Conservation (phyloP, 2,888 invertebrate genomes). For the Autographa gamma region DNA sequence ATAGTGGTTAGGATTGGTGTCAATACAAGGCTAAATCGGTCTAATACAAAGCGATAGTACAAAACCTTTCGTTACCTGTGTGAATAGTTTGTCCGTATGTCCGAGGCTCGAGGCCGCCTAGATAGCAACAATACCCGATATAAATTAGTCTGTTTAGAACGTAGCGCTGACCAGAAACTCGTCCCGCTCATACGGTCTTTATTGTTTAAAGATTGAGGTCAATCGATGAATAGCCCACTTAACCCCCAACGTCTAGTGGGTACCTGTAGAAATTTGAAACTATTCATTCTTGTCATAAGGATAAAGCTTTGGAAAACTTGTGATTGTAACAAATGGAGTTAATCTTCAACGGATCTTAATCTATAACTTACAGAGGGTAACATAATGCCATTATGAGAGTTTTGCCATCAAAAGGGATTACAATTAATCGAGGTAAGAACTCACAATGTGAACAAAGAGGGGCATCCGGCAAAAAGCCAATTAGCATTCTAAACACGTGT, state of each 20-base stretch:
- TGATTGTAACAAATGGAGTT: neutral
- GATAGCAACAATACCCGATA: slow-evolving; percentile 17
- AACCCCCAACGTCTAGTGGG: slow-evolving; percentile 53
- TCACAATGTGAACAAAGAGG: slow-evolving; percentile 53
- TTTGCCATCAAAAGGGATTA: slow-evolving; percentile 19
- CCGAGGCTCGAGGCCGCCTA: neutral
- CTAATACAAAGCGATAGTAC: neutral
- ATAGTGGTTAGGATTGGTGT: neutral
- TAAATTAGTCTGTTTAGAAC: slow-evolving; percentile 44
- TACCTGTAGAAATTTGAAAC: slow-evolving; percentile 41
- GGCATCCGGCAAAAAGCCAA: slow-evolving; percentile 72
- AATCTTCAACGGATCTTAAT: neutral
- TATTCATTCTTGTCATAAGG: slow-evolving; percentile 36
- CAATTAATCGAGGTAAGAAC: slow-evolving; percentile 37
- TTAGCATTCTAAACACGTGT: slow-evolving; percentile 76
- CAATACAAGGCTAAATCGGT: neutral
- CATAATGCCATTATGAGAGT: neutral
- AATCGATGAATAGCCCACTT: slow-evolving; percentile 76
- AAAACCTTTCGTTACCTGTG: neutral
- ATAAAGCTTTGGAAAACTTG: neutral
- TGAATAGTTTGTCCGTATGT: neutral
- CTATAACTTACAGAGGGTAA: neutral
- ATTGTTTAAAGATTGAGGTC: slow-evolving; percentile 83
- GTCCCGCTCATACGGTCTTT: slow-evolving; percentile 64
- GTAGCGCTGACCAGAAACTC: slow-evolving; percentile 43